Percentiles rank a stretch among this genome's conserved stretches.
Evolutionary conservation across 2,797 vertebrate genomes (phyloP).

Genomic region (Oreochromis grahami): DNA sequence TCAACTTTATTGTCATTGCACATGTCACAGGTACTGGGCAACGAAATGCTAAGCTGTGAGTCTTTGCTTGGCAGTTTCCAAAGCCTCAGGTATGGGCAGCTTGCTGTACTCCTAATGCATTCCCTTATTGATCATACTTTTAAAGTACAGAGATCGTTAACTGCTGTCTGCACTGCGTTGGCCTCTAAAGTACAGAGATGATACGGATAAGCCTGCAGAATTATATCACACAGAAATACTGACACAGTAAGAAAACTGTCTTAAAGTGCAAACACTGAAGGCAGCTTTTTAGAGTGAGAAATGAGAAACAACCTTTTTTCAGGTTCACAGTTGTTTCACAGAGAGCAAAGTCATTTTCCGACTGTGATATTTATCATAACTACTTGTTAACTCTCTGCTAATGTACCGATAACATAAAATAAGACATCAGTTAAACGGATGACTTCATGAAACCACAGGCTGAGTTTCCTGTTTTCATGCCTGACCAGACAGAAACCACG

Average conservation of each 20-base stretch:
- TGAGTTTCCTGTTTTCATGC: rapidly evolving
- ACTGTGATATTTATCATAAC: rapidly evolving
- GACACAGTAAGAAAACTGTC: neutral
- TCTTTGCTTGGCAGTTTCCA: neutral
- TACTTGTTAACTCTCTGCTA: neutral
- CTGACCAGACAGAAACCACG: neutral
- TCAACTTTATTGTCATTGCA: too few species aligned
- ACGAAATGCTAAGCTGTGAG: too few species aligned
- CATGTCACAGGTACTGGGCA: too few species aligned
- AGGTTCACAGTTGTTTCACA: neutral
- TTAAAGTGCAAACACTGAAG: neutral
- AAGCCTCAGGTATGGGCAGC: neutral
- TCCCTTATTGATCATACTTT: neutral
- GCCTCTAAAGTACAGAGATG: neutral
- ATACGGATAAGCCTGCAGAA: neutral
- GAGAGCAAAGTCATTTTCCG: rapidly evolving
- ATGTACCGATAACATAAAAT: neutral
- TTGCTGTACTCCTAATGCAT: neutral
- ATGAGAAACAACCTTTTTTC: neutral
- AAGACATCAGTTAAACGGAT: neutral
- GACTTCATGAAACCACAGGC: rapidly evolving
- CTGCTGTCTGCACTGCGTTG: neutral
- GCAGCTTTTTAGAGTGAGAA: neutral
- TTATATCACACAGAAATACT: neutral
- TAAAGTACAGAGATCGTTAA: rapidly evolving